Conservation (phyloP, 2,797 vertebrate genomes). For the Oceanodroma leucorhoa region DNA sequence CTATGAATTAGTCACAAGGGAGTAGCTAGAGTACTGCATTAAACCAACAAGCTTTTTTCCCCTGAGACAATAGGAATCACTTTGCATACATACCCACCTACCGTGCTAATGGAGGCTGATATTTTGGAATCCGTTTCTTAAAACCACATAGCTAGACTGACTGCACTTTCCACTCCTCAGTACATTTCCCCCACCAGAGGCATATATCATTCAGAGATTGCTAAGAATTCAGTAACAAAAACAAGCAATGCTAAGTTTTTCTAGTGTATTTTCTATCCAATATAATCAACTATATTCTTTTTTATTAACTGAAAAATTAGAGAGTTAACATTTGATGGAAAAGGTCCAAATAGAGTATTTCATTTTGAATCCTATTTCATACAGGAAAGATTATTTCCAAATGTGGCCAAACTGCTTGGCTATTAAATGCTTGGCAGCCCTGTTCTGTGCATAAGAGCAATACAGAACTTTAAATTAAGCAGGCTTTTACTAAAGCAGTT, state of each 20-base stretch:
- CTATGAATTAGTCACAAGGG: slow-evolving; percentile 2
- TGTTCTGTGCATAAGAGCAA: background rate
- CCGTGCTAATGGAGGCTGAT: slow-evolving; percentile 31
- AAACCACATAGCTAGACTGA: slow-evolving; percentile 30
- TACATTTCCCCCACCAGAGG: slow-evolving; percentile 8
- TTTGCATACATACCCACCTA: slow-evolving; percentile 48
- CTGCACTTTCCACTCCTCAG: slow-evolving; percentile 17
- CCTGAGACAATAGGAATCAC: slow-evolving; percentile 11
- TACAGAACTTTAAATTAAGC: background rate
- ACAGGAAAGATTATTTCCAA: slow-evolving; percentile 67
- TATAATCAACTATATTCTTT: slow-evolving; percentile 43
- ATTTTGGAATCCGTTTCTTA: slow-evolving; percentile 34
- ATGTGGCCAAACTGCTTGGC: slow-evolving; percentile 27
- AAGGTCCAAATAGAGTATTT: slow-evolving; percentile 42
- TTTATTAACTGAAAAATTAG: slow-evolving; percentile 64
- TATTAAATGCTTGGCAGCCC: slow-evolving; percentile 28
- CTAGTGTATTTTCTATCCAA: slow-evolving; percentile 48
- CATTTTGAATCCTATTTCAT: slow-evolving; percentile 34
- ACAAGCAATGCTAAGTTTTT: slow-evolving; percentile 9
- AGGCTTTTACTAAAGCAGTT: background rate
- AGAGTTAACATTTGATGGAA: slow-evolving; percentile 47
- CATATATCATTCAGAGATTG: slow-evolving; percentile 45
- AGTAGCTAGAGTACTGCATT: background rate
- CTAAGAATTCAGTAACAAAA: slow-evolving; percentile 52
- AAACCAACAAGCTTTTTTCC: slow-evolving; percentile 5